Base-by-base conservation (phyloP, 2,113 vertebrate genomes). In the Xenus cinereus region DNA sequence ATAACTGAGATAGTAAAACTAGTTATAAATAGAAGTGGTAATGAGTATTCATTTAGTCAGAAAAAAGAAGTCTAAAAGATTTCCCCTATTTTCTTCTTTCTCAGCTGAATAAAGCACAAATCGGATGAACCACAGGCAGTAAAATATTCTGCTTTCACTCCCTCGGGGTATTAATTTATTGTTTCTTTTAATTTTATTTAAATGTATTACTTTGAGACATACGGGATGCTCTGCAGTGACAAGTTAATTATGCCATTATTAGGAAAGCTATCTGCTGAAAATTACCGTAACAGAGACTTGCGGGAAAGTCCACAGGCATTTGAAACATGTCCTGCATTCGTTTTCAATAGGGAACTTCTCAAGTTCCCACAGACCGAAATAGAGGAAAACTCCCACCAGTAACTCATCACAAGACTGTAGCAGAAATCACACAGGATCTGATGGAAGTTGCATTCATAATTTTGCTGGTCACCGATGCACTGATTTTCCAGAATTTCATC, bases 301-400 rank as follows among this genome's bases (percentile, higher is more conserved):
- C 94, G 84, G 95, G 96, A 97, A 97, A 95, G 84, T 77, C 71
- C 87, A 21, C 74, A 92, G 95, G 96, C 91, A 97, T 95, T 39
- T 87, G 75, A 97, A 93, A 92, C 92, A 96, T 4, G 60, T 84
- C 92, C 93, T 93, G 90, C 95, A 39, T 43, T 81, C 79, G 0
- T 84, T 78, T 91, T 39, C 95, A 96, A 50, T 1, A 53, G 95
- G 74, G 63, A 92, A 66, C 84, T 90, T 90, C 95, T 92, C 96
- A 77, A 89, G 71, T 96, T 97, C 93, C 95, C 95, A 95, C 35
- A 37, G 10, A 10, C 28, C 78, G 35, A 78, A 87, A 72, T 2
- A 64, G 33, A 51, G 53, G 81, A 78, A 62, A 92, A 90, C 66
- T 92, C 67, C 81, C 1, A 2, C 62, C 80, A 89, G 77, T 7